Conservation (phyloP, 2,797 vertebrate genomes). For the Diplodus puntazzo region DNA sequence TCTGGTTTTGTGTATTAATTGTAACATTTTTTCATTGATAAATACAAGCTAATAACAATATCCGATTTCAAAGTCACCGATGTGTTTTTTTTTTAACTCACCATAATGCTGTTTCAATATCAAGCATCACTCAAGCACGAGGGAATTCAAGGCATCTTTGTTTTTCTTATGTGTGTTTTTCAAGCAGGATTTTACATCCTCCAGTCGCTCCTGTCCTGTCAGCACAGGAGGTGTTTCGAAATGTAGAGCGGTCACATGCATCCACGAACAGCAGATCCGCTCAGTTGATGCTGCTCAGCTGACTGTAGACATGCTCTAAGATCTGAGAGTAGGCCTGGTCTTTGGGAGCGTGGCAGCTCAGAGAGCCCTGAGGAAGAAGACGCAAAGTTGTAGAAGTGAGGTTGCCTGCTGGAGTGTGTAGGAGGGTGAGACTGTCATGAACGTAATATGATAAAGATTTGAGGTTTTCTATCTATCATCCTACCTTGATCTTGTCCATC, state of each 20-base stretch:
- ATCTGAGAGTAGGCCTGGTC: constrained; percentile 93
- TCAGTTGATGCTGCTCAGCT: constrained; percentile 85
- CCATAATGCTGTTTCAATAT: constrained; percentile 31
- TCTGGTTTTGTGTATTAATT: constrained; percentile 7
- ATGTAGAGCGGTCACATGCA: constrained; percentile 1
- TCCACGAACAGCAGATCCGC: constrained; percentile 20
- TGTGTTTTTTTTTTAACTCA: constrained; percentile 36
- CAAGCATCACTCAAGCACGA: constrained; percentile 25
- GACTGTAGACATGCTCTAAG: constrained; percentile 93
- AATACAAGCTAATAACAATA: constrained; percentile 24
- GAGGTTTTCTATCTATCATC: neutral
- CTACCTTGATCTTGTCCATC: constrained; percentile 96
- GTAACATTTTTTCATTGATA: constrained; percentile 7
- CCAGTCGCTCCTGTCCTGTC: constrained; percentile 3
- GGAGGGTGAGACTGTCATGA: neutral
- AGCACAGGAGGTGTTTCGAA: constrained; percentile 11
- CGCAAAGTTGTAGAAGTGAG: neutral
- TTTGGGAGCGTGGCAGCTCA: constrained; percentile 93
- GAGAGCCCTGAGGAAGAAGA: constrained; percentile 87
- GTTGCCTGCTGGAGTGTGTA: neutral
- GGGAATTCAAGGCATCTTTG: constrained; percentile 64
- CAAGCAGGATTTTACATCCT: constrained; percentile 46
- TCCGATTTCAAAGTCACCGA: constrained; percentile 9
- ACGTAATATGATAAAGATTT: neutral
- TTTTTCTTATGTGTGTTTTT: constrained; percentile 23